phyloP scores from a whole-genome alignment of 2,113 vertebrate species.

The Grammomys surdaster region DNA sequence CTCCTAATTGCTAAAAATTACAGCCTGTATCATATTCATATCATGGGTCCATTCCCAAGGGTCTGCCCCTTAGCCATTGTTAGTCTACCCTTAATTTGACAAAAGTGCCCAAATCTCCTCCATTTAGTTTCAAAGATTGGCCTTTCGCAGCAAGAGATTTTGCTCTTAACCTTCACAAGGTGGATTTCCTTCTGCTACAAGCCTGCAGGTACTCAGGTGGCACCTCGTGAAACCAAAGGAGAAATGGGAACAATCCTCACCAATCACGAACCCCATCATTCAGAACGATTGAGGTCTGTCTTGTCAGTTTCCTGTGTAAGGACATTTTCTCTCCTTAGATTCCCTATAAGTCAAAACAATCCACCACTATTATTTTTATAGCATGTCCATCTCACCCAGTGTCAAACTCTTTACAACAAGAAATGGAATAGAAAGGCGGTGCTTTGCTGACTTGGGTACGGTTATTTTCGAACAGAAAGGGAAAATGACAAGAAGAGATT shows the following conservation, averaged over 20 bases:
- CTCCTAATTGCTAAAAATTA: background rate
- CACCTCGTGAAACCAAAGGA: background rate
- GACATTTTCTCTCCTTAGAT: constrained; percentile 40
- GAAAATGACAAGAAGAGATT: constrained; percentile 65
- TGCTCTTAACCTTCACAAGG: background rate
- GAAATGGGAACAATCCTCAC: background rate
- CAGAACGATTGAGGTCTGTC: background rate
- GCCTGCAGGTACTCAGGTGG: background rate
- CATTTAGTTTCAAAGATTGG: background rate
- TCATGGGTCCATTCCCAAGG: background rate
- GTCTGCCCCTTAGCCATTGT: background rate
- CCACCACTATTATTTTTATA: constrained; percentile 45
- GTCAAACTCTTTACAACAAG: constrained; percentile 38
- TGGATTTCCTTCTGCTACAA: background rate
- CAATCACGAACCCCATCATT: constrained; percentile 6
- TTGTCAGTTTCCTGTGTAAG: constrained; percentile 19
- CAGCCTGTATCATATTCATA: background rate
- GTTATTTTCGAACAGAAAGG: constrained; percentile 60
- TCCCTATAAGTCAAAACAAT: constrained; percentile 43
- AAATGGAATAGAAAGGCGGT: constrained; percentile 30
- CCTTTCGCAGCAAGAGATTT: background rate
- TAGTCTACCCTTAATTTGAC: background rate
- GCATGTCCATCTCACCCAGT: constrained; percentile 20
- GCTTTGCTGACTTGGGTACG: constrained; percentile 3
- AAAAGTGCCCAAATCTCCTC: background rate